Percentiles rank a stretch among this genome's conserved stretches.
phyloP scores from a whole-genome alignment of 2,888 invertebrate genomes.

The Torymus texanus region DNA sequence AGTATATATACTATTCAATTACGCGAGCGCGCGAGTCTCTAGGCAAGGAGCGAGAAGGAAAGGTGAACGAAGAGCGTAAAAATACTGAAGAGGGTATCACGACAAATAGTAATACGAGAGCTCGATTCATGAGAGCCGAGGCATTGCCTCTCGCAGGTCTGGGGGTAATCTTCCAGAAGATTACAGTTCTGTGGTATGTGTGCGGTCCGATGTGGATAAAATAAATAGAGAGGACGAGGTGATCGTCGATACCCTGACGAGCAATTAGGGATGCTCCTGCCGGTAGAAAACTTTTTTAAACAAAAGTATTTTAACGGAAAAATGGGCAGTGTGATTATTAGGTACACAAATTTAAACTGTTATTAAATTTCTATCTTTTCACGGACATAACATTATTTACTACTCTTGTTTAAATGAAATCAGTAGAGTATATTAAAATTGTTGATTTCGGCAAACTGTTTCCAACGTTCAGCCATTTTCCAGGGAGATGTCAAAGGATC shows the following conservation, averaged over 20 bases:
- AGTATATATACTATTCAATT: slow-evolving; percentile 14
- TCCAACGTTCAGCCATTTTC: not conserved
- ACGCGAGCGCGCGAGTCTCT: not conserved
- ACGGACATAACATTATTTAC: too few species aligned
- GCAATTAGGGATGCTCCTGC: slow-evolving; percentile 12
- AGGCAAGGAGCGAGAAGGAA: not conserved
- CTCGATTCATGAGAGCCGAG: too few species aligned
- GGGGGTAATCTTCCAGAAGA: slow-evolving; percentile 11
- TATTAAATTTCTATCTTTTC: too few species aligned
- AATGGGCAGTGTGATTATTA: too few species aligned
- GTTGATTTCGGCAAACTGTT: not conserved
- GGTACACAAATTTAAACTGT: too few species aligned
- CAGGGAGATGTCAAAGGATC: too few species aligned
- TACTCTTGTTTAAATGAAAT: too few species aligned
- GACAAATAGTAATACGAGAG: slow-evolving; percentile 25
- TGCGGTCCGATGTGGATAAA: slow-evolving; percentile 26
- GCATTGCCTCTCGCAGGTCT: too few species aligned
- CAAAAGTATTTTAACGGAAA: too few species aligned
- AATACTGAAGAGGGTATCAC: not conserved
- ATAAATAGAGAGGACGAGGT: slow-evolving; percentile 36
- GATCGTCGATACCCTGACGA: slow-evolving; percentile 13
- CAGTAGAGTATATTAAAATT: too few species aligned
- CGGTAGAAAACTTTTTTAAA: not conserved
- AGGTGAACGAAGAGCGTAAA: slow-evolving; percentile 13
- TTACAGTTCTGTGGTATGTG: slow-evolving; percentile 20